Evolutionary conservation across 2,113 vertebrate genomes (phyloP), one percentile per base, ranked within the genome.

Genomic region (Calyptomena viridis): DNA sequence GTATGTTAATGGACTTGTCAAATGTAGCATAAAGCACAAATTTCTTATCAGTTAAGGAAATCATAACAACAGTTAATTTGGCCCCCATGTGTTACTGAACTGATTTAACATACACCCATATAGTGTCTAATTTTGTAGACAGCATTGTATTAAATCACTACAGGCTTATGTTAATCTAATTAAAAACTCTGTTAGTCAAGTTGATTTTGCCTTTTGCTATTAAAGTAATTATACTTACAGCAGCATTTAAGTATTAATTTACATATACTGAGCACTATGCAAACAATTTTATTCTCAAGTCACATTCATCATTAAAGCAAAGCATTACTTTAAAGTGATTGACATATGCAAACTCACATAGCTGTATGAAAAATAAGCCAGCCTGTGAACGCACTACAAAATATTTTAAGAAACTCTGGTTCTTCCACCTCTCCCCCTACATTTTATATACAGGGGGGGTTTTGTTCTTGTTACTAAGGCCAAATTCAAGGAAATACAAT

Each of bases 251-350:
- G 24, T 44, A 83, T 88, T 84, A 63, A 87, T 97, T 95, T 95
- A 81, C 83, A 95, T 88, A 92, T 24, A 87, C 56, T 6, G 11
- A 96, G 59, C 24, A 47, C 42, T 89, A 67, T 2, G 21, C 74
- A 96, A 95, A 96, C 60, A 89, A 92, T 95, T 97, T 92, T 69
- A 88, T 78, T 95, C 82, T 93, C 92, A 90, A 87, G 67, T 94
- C 85, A 84, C 2, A 0, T 91, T 60, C 85, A 69, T 76, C 90
- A 95, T 87, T 90, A 91, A 94, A 95, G 72, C 52, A 90, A 94
- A 85, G 47, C n/a, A 93, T 69, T 96, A 81, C 62, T 96, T 90
- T 76, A 89, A 94, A 92, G 37, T 85, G 87, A 96, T 18, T 94
- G 95, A 95, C 73, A 28, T 50, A 93, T 55, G 59, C 50, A 87